Conservation (phyloP, 2,113 vertebrate genomes). For the Cyphomyrus discorhynchus region DNA sequence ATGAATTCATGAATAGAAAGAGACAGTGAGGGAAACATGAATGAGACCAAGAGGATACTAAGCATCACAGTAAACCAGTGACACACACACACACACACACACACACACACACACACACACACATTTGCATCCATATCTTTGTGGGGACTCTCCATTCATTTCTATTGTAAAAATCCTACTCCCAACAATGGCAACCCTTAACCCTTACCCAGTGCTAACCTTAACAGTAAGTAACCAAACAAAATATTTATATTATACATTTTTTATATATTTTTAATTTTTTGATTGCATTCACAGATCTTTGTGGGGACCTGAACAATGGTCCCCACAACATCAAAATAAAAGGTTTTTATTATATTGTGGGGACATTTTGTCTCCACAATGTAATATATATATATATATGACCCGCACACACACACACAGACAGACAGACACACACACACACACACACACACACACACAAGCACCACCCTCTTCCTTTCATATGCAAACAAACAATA, state of each 20-base stretch:
- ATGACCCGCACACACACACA: background rate
- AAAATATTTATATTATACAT: too few species aligned
- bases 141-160: background rate
- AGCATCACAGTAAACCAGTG: background rate
- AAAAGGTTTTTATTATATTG: background rate
- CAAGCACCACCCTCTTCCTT: background rate
- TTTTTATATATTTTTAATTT: too few species aligned
- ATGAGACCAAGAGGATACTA: background rate
- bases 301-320: background rate
- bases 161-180: background rate
- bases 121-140: background rate
- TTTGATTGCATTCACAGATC: background rate
- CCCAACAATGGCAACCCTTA: background rate
- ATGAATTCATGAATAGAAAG: conserved; percentile 1
- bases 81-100: background rate
- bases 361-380: background rate
- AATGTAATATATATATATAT: background rate
- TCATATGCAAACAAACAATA: background rate
- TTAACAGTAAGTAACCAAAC: background rate
- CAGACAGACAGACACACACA: background rate
- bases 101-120: conserved; percentile 5
- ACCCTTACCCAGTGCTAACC: background rate
- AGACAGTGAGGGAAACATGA: background rate
- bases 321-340: background rate
- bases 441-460: background rate